Evolutionary conservation across 2,113 vertebrate species (phyloP).

Genomic region (Eupsittula cactorum): DNA sequence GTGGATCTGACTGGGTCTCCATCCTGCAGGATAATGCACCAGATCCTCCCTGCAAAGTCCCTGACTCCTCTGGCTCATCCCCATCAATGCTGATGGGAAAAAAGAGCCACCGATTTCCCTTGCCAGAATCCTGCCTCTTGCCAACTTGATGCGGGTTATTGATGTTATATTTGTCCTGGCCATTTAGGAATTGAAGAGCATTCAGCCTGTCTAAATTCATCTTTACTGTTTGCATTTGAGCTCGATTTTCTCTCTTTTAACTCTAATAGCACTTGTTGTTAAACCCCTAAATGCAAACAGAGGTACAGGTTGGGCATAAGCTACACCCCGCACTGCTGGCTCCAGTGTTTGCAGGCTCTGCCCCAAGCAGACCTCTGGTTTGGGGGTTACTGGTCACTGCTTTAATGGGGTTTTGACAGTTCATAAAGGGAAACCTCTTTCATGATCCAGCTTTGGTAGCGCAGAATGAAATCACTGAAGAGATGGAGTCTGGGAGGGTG

Average conservation of each 20-base stretch:
- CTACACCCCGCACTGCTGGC: accelerated
- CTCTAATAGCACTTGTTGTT: not conserved
- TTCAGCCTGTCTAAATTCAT: not conserved
- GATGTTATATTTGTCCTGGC: not conserved
- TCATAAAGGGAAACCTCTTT: not conserved
- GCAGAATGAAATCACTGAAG: not conserved
- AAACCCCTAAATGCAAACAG: not conserved
- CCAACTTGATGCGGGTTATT: not conserved
- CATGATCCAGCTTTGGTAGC: not conserved
- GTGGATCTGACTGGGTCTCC: not conserved
- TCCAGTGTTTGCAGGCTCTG: not conserved
- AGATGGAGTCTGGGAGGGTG: not conserved
- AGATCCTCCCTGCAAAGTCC: not conserved
- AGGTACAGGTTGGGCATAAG: not conserved
- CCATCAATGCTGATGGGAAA: not conserved
- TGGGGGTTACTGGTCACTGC: accelerated
- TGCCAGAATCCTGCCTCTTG: not conserved
- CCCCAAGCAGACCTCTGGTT: no score
- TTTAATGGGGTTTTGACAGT: not conserved
- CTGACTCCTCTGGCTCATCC: not conserved
- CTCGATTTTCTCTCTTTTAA: accelerated
- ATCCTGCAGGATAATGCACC: not conserved
- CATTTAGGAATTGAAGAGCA: not conserved
- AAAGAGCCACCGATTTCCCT: not conserved
- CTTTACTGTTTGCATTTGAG: not conserved